Percentiles rank a stretch among this genome's conserved stretches.
Conservation (phyloP, 1,140 invertebrate genomes). For the Neelides sp. region DNA sequence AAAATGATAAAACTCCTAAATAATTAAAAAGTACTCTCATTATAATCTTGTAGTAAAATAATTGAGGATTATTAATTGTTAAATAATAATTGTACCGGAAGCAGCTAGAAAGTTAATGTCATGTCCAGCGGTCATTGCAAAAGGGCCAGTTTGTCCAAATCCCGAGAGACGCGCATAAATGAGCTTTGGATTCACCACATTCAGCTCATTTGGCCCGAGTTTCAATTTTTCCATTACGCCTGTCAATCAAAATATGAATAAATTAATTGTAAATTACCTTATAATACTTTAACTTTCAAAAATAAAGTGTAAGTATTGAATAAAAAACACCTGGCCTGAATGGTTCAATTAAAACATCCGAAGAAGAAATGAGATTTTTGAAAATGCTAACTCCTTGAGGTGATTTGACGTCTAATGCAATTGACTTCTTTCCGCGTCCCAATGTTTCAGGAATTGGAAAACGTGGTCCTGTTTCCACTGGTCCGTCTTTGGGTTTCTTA, state of each 20-base stretch:
- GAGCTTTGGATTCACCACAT: conserved; percentile 62
- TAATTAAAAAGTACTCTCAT: conserved; percentile 2
- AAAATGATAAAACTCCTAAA: conserved; percentile 66
- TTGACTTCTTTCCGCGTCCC: conserved; percentile 69
- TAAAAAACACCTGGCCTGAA: conserved; percentile 69
- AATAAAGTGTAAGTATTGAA: too few species aligned
- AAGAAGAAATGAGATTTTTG: conserved; percentile 50
- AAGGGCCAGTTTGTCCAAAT: conserved; percentile 74
- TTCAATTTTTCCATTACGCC: conserved; percentile 90
- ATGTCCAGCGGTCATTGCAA: conserved; percentile 72
- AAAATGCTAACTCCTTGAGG: conserved; percentile 55
- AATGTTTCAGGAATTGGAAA: conserved; percentile 52
- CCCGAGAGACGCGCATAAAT: conserved; percentile 89
- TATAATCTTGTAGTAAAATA: background rate
- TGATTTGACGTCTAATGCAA: conserved; percentile 72
- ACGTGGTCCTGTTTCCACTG: too few species aligned
- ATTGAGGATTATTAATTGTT: background rate
- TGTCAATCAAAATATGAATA: conserved; percentile 31
- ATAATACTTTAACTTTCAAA: too few species aligned
- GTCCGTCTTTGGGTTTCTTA: too few species aligned
- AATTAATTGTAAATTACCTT: too few species aligned
- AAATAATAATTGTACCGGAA: conserved; percentile 64
- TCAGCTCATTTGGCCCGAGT: conserved; percentile 63
- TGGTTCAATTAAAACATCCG: conserved; percentile 89
- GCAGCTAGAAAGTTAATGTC: conserved; percentile 94